phyloP scores from a whole-genome alignment of 2,797 vertebrate genomes.

The Hipposideros larvatus region DNA sequence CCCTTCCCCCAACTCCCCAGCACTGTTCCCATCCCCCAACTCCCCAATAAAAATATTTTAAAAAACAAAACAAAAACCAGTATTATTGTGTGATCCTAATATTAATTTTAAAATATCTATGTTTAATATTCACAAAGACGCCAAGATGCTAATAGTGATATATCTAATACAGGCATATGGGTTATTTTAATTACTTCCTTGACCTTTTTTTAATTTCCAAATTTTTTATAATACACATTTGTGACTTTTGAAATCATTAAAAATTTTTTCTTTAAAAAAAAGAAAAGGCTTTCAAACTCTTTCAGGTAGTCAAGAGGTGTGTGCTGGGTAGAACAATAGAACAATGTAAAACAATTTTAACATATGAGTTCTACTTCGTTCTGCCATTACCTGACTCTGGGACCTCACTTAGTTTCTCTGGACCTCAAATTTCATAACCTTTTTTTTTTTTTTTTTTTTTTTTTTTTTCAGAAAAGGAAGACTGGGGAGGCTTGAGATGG shows the following conservation, averaged over 20 bases:
- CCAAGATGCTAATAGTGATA: not conserved
- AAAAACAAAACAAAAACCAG: not conserved
- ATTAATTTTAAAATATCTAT: conserved; percentile 35
- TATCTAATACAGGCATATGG: not conserved
- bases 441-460: not conserved
- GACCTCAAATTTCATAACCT: not conserved
- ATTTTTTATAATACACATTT: conserved; percentile 7
- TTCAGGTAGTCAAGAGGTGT: not conserved
- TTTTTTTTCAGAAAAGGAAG: not conserved
- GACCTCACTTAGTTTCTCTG: not conserved
- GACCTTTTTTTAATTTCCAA: not conserved
- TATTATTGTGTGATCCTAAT: not conserved
- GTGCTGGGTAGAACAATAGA: not conserved
- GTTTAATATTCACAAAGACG: not conserved
- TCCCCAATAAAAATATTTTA: too few species aligned
- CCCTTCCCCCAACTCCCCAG: too few species aligned
- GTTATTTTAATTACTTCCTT: conserved; percentile 34
- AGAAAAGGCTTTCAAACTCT: not conserved
- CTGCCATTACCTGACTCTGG: not conserved
- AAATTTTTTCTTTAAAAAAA: not conserved
- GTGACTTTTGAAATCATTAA: not conserved
- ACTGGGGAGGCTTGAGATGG: not conserved
- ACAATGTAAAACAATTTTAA: not conserved
- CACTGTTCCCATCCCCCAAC: too few species aligned
- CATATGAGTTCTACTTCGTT: not conserved